phyloP scores from a whole-genome alignment of 2,113 vertebrate genomes.

The Elgaria multicarinata region DNA sequence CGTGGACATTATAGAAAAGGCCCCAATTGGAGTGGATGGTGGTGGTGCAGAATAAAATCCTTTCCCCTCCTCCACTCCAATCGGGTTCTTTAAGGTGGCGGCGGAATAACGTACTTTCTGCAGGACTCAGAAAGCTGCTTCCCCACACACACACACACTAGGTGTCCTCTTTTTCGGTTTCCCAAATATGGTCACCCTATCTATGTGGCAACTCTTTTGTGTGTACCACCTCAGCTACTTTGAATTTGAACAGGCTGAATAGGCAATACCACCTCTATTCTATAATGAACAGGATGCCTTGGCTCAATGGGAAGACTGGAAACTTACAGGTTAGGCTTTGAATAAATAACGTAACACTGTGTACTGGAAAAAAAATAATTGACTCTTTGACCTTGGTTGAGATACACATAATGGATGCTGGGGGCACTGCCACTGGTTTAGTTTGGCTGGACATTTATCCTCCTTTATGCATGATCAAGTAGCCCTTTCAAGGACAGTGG shows the following conservation, averaged over 20 bases:
- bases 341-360: constrained; percentile 3
- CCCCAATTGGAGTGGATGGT: too few relatives aligned
- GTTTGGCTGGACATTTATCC: not conserved
- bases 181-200: too few relatives aligned
- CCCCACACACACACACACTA: too few relatives aligned
- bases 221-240: not conserved
- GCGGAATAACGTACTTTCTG: too few relatives aligned
- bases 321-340: not conserved
- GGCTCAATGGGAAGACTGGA: not conserved
- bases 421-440: not conserved
- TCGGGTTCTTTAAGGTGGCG: too few relatives aligned
- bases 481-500: not conserved
- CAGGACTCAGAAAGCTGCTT: too few relatives aligned
- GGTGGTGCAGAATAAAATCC: too few relatives aligned
- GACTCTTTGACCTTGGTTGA: constrained; percentile 21
- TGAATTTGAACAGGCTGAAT: not conserved
- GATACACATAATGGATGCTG: constrained; percentile 9
- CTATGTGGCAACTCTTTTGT: not conserved
- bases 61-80: too few relatives aligned
- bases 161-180: too few relatives aligned
- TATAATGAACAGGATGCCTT: not conserved
- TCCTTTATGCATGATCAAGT: not conserved
- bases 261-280: not conserved
- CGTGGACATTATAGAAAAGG: too few relatives aligned
- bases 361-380: constrained; percentile 19